These are phyloP conservation scores for Telmatherina bonti DNA, from an alignment of 2,797 vertebrate genomes.

Conservation along the genomic window DNA sequence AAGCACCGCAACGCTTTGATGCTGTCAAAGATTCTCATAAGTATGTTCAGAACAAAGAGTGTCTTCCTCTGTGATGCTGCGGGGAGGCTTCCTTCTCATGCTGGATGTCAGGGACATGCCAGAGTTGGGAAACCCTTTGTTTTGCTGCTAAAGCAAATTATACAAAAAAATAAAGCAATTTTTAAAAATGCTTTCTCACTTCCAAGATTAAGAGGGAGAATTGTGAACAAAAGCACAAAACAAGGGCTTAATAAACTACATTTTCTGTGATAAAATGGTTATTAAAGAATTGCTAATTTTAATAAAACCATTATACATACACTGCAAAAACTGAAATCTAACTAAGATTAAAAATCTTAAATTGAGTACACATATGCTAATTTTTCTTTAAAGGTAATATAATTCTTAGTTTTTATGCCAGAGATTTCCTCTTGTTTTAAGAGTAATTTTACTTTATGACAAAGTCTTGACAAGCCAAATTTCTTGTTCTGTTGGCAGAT, in stretches of 20 bases:
- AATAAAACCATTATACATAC: too few species aligned
- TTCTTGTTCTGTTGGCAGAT: too few species aligned
- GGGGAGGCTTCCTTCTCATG: conserved; percentile 72
- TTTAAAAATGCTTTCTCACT: not conserved
- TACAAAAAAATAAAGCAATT: not conserved
- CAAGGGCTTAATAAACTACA: not conserved
- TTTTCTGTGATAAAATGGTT: conserved; percentile 15
- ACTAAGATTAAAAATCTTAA: too few species aligned
- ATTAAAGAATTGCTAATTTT: too few species aligned
- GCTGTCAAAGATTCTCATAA: conserved; percentile 80
- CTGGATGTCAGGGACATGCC: conserved; percentile 76
- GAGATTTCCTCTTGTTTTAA: too few species aligned
- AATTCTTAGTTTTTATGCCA: too few species aligned
- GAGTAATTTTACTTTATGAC: too few species aligned
- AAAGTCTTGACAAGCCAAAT: too few species aligned
- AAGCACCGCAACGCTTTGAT: conserved; percentile 77
- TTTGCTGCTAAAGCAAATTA: conserved; percentile 71
- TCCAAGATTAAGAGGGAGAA: not conserved
- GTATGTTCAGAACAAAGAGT: conserved; percentile 81
- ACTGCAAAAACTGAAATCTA: too few species aligned
- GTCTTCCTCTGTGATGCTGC: conserved; percentile 73
- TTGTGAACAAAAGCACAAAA: not conserved
- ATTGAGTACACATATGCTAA: too few species aligned
- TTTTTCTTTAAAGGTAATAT: too few species aligned
- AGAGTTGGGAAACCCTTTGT: conserved; percentile 74